Evolutionary conservation across 2,113 vertebrate species (phyloP).

Genomic region (Lepus americanus): DNA sequence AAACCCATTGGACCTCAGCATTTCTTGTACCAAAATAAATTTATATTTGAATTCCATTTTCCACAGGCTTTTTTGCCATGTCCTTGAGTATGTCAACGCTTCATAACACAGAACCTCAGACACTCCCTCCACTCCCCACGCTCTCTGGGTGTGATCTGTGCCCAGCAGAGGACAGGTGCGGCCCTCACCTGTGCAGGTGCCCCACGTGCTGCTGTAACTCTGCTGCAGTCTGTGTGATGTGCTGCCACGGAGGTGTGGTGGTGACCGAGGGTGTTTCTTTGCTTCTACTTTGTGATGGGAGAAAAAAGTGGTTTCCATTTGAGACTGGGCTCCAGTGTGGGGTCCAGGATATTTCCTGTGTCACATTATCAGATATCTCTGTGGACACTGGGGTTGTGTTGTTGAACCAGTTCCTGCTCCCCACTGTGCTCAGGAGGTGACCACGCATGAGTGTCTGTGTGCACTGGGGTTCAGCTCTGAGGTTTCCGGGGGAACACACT

Average conservation of each 20-base stretch:
- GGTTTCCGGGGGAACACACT: not conserved
- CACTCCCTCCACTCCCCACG: not conserved
- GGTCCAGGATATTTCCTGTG: slow-evolving; percentile 5
- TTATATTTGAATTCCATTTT: no score
- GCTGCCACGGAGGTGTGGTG: not conserved
- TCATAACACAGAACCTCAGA: not conserved
- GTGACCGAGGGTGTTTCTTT: not conserved
- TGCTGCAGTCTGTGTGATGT: not conserved
- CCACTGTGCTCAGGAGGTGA: not conserved
- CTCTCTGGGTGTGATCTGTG: not conserved
- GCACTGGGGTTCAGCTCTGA: not conserved
- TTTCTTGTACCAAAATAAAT: no score
- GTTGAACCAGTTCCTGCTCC: not conserved
- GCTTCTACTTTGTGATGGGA: not conserved
- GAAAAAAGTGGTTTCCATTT: not conserved
- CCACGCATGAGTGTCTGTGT: not conserved
- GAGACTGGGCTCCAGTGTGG: not conserved
- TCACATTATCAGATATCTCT: slow-evolving; percentile 40
- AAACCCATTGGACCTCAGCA: no score
- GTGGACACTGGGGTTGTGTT: slow-evolving; percentile 34
- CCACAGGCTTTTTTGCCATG: no score
- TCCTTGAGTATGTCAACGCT: not conserved
- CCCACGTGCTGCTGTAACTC: not conserved
- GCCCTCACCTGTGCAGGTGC: no score
- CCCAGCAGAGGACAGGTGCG: no score